Base-by-base conservation (phyloP, 2,113 vertebrate species). In the Corythaixoides concolor region DNA sequence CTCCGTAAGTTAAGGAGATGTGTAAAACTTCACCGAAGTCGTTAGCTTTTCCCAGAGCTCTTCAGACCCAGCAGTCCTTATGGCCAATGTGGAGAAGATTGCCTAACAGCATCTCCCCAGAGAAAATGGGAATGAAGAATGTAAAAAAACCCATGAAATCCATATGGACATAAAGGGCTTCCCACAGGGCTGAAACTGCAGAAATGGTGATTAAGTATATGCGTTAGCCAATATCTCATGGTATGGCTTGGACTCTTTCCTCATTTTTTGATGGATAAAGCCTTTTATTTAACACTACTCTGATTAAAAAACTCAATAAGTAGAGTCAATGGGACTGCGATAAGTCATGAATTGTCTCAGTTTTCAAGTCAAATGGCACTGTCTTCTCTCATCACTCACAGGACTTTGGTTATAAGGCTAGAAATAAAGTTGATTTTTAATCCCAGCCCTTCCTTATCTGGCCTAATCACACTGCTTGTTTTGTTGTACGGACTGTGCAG, bases 21-120 rank as follows among this genome's bases (percentile, higher is more conserved):
- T 50, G 47, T 14, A 70, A 73, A 83, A 47, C 33, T 72, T 39
- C 8, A n/a, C 15, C 18, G 3, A 2, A 15, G 43, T 1, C 74
- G 58, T 26, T 18, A 60, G 15, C 9, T 79, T 22, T 85, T 58
- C 73, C 59, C 58, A 62, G 67, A 69, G 74, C 63, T 27, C 43
- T 62, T 59, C 49, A n/a, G 30, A 41, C 19, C 45, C 81, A 82
- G 19, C 13, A 62, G 26, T 9, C 58, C 47, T 49, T 20, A 41
- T 7, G 74, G 69, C 16, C 0, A 0, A 33, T 2, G 18, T 2
- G 10, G 49, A 47, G 58, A 70, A 53, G 26, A 53, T 9, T 26
- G 13, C 27, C 33, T 12, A 9, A 47, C 13, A 11, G 43, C 64
- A 58, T 27, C 9, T 88, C 28, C 35, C 0, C 13, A 41, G 81